Conservation (phyloP, 2,888 invertebrate species). For the Dilophus febrilis region DNA sequence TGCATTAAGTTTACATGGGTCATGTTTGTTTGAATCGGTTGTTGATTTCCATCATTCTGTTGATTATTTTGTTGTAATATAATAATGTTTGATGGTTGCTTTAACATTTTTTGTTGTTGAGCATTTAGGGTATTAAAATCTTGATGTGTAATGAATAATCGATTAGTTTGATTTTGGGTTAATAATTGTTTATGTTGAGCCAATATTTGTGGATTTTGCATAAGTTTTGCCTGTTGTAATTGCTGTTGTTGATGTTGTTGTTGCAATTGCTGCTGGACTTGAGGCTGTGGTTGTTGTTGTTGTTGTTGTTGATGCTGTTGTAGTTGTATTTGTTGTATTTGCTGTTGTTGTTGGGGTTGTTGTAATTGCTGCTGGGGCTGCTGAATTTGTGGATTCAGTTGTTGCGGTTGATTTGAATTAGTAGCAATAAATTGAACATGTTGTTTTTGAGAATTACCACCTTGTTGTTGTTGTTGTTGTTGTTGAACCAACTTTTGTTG, state of each 20-base stretch:
- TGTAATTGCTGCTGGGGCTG: conserved; percentile 10
- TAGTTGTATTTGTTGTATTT: conserved; percentile 8
- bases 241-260: conserved; percentile 13
- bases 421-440: conserved; percentile 10
- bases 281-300: conserved; percentile 8
- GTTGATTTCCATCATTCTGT: conserved; percentile 16
- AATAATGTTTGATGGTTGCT: conserved; percentile 22
- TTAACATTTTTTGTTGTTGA: conserved; percentile 34
- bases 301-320: conserved; percentile 9
- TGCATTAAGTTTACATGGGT: conserved; percentile 7
- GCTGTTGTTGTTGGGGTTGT: conserved; percentile 9
- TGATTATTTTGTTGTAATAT: conserved; percentile 27
- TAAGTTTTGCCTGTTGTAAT: not conserved
- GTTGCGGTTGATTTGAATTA: conserved; percentile 10
- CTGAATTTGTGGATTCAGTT: conserved; percentile 14
- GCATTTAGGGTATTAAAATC: conserved; percentile 45
- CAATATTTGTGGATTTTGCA: conserved; percentile 13
- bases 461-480: conserved; percentile 21
- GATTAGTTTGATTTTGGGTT: conserved; percentile 16
- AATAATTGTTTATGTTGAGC: conserved; percentile 9
- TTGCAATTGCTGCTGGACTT: conserved; percentile 15
- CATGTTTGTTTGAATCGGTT: not conserved
- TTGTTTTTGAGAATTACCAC: conserved; percentile 10
- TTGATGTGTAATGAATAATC: conserved; percentile 38
- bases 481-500: conserved; percentile 21